Conservation (phyloP, 2,113 vertebrate genomes). For the Tupaia tana region DNA sequence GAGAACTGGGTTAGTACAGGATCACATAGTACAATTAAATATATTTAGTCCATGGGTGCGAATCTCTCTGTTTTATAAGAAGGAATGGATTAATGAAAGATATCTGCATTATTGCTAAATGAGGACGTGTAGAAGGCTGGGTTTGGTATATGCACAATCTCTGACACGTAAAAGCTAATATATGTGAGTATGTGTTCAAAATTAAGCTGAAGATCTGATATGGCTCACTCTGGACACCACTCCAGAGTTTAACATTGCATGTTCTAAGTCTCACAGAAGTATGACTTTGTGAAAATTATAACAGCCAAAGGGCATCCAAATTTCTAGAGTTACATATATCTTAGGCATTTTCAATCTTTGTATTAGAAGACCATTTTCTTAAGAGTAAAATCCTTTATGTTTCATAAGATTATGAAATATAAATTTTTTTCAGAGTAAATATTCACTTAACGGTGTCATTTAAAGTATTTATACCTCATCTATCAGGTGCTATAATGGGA, state of each 20-base stretch:
- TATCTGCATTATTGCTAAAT: background rate
- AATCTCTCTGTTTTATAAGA: background rate
- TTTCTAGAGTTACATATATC: background rate
- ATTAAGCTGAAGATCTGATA: background rate
- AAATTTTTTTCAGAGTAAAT: background rate
- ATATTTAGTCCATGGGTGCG: no score
- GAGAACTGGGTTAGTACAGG: background rate
- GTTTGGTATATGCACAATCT: background rate
- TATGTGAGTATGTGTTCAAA: background rate
- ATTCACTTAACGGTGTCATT: background rate
- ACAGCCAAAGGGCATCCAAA: background rate
- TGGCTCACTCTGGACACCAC: background rate
- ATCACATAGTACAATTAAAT: background rate
- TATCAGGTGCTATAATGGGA: no score
- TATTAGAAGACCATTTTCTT: background rate
- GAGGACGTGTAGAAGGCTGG: background rate
- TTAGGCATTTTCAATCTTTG: background rate
- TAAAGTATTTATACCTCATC: background rate
- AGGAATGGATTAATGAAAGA: background rate
- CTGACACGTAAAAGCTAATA: background rate
- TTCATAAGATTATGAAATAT: background rate
- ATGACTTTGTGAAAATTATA: background rate
- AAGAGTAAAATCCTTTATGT: background rate
- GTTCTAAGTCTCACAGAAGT: background rate
- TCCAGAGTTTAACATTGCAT: background rate